phyloP scores from a whole-genome alignment of 2,797 vertebrate species.

The Spondyliosoma cantharus region DNA sequence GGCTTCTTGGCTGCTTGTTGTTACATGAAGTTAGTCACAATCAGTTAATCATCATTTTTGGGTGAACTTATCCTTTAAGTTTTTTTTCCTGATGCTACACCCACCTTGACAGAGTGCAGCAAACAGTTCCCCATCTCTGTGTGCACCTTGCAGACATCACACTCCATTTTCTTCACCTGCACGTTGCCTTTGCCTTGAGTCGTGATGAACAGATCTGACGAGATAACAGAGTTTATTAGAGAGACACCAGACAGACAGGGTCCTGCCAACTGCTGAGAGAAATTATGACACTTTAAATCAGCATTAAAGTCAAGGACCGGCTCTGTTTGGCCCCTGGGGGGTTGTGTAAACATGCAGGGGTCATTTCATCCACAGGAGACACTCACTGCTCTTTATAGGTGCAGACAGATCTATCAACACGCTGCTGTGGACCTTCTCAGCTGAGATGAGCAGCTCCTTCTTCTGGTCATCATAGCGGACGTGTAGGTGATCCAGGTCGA shows the following conservation, averaged over 20 bases:
- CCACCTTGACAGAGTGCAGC: slow-evolving; percentile 92
- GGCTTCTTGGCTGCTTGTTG: background rate
- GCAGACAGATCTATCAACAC: slow-evolving; percentile 85
- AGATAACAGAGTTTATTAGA: slow-evolving; percentile 19
- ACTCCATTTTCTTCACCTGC: slow-evolving; percentile 90
- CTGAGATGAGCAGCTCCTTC: slow-evolving; percentile 82
- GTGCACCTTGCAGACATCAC: slow-evolving; percentile 90
- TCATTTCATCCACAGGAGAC: background rate
- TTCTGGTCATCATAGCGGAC: slow-evolving; percentile 85
- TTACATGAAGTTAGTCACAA: background rate
- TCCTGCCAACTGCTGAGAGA: background rate
- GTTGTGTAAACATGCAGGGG: background rate
- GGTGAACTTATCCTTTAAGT: background rate
- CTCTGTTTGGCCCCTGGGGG: no score
- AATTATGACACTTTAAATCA: background rate
- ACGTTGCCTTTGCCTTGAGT: slow-evolving; percentile 87
- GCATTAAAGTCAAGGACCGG: background rate
- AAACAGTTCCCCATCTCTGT: slow-evolving; percentile 89
- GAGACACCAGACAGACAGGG: background rate
- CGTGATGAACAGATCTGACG: slow-evolving; percentile 91
- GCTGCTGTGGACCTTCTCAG: slow-evolving; percentile 65
- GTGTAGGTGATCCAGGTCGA: slow-evolving; percentile 71
- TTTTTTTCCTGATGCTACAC: slow-evolving; percentile 5
- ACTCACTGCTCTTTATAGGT: slow-evolving; percentile 90
- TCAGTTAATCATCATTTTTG: background rate